Conservation (phyloP, 2,888 invertebrate genomes). For the Drosophila imparisetae region DNA sequence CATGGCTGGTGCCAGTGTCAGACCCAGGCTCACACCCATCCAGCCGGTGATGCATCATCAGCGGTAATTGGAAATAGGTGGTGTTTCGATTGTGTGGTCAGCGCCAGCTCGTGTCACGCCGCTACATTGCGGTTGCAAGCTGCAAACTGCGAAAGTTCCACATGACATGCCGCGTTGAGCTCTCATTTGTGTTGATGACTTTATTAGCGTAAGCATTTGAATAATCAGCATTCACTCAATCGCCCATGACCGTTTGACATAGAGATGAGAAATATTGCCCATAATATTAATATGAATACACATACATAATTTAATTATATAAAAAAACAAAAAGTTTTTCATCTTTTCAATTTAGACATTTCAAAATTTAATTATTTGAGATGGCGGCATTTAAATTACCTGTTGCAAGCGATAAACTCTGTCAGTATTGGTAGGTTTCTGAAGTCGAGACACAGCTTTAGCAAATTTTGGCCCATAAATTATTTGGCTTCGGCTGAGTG, state of each 20-base stretch:
- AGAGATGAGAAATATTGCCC: conserved; percentile 2
- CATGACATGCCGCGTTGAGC: conserved; percentile 37
- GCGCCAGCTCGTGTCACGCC: conserved; percentile 9
- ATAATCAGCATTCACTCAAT: conserved; percentile 56
- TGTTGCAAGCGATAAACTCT: conserved; percentile 41
- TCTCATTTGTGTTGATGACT: conserved; percentile 55
- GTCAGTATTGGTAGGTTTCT: background rate
- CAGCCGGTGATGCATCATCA: conserved; percentile 50
- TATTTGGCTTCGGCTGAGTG: conserved; percentile 22
- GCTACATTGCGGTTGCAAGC: conserved; percentile 56
- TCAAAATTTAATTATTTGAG: background rate
- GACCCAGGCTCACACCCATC: conserved; percentile 7
- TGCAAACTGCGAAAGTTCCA: conserved; percentile 47
- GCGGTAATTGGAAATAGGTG: conserved; percentile 79
- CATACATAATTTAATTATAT: background rate
- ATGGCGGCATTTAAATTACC: conserved; percentile 16
- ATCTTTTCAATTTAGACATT: background rate
- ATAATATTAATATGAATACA: background rate
- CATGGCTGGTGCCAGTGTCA: conserved; percentile 52
- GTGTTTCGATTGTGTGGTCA: conserved; percentile 72
- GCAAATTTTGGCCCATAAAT: conserved; percentile 60
- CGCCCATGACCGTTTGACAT: conserved; percentile 7
- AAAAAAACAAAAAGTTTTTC: background rate
- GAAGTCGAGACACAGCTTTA: conserved; percentile 7
- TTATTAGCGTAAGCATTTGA: conserved; percentile 64